Base-by-base conservation (phyloP, 1,140 invertebrate genomes). In the Microplitis mediator region DNA sequence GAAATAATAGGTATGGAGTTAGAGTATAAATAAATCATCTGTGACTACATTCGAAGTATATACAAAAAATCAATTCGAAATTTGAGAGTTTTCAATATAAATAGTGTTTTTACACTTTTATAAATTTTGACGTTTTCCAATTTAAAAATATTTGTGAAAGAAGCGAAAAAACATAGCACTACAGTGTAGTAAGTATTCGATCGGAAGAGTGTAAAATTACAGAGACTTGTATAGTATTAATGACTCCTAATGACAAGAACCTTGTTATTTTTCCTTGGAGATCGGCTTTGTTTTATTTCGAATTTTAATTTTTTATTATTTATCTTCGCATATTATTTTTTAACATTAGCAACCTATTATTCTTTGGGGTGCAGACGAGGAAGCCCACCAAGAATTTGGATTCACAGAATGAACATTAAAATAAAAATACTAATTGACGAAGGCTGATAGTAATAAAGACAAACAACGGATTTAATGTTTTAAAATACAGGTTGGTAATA, bases 201-300 rank as follows among this genome's bases (percentile, higher is more conserved):
- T 86, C 85, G 85, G 85, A 87, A 85, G 84, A 85, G 79, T 85
- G 84, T 86, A 82, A 86, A 86, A 87, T 87, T 87, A 87, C 84
- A 86, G 84, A 87, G 82, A 80, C 75, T 79, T 76, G 79, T 73
- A 58, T 32, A 67, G 78, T 83, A 85, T 85, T 84, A 84, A 86
- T 83, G 85, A 84, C 78, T 80, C 78, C 78, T 85, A 85, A 86
- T 85, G 81, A 85, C 81, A 84, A 82, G 81, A 78, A 78, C 83
- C 78, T 34, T 64, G 31, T 32, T 32, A 45, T 52, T 68, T 58
- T 51, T 16, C 13, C 35, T 36, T 50, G 45, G 5, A 35, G 9
- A n/a, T 35, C 16, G 68, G 8, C 31, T 71, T 72, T 63, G 64
- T 72, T 66, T 62, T 50, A 32, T 23, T 52, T n/a, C 35, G 56